phyloP scores from a whole-genome alignment of 1,140 invertebrate species.

The Venturia canescens region DNA sequence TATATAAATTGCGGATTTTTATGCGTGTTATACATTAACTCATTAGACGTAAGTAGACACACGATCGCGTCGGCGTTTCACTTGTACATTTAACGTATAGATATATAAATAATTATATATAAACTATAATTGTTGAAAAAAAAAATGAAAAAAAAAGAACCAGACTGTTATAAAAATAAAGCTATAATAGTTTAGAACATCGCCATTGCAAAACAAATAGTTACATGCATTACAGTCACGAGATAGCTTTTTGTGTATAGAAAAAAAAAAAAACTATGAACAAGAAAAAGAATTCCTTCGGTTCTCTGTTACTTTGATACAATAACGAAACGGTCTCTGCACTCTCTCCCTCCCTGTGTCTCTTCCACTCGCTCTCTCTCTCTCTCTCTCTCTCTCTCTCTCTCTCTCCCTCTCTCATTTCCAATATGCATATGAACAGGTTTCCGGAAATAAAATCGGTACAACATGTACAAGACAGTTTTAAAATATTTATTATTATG shows the following conservation, averaged over 20 bases:
- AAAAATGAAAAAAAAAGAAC: conserved; percentile 1
- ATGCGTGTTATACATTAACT: not conserved
- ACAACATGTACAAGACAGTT: conserved; percentile 70
- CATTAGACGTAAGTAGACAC: too few relatives aligned
- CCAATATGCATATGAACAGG: conserved; percentile 53
- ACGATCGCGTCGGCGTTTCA: too few relatives aligned
- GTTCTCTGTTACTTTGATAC: conserved; percentile 28
- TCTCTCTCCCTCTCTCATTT: too few relatives aligned
- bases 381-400: too few relatives aligned
- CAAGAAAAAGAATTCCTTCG: not conserved
- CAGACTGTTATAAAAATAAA: conserved; percentile 40
- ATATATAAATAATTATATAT: too few relatives aligned
- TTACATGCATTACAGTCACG: conserved; percentile 37
- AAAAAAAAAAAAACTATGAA: not conserved
- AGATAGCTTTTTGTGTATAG: conserved; percentile 2
- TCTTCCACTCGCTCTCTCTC: too few relatives aligned
- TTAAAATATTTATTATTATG: conserved; percentile 74
- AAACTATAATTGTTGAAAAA: too few relatives aligned
- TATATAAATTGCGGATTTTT: conserved; percentile 15
- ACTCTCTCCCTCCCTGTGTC: too few relatives aligned
- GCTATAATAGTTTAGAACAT: conserved; percentile 48
- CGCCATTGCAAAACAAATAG: conserved; percentile 51
- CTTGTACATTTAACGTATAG: not conserved
- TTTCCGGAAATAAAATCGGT: conserved; percentile 70
- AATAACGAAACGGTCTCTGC: conserved; percentile 43